Evolutionary conservation across 1,140 invertebrate species (phyloP).

Genomic region (Hylaeus volcanicus): DNA sequence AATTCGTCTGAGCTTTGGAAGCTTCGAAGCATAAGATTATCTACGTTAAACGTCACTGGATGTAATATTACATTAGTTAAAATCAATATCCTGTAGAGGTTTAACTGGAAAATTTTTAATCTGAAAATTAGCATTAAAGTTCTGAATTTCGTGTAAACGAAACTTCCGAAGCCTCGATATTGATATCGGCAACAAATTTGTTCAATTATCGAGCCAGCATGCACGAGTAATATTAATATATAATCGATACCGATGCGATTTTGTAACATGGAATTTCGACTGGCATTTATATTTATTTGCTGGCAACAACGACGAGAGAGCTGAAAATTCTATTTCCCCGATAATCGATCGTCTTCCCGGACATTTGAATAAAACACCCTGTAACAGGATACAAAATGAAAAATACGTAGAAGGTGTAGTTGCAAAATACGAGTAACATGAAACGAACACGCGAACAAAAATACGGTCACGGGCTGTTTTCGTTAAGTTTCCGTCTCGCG

Average conservation of each 20-base stretch:
- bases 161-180: too few species aligned
- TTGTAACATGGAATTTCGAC: neutral
- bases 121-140: too few species aligned
- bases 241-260: neutral
- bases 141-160: too few species aligned
- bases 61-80: too few species aligned
- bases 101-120: too few species aligned
- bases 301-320: too few species aligned
- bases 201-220: neutral
- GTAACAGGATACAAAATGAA: neutral
- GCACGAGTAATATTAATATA: neutral
- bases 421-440: neutral
- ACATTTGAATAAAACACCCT: neutral
- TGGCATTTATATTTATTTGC: neutral
- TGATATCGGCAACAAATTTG: neutral
- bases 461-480: neutral
- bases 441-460: constrained; percentile 7
- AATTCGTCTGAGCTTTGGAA: too few species aligned
- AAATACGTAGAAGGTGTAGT: neutral
- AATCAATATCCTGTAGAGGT: too few species aligned
- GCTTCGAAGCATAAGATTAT: too few species aligned
- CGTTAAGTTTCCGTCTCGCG: neutral
- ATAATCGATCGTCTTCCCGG: neutral
- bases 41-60: too few species aligned
- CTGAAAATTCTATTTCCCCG: neutral